phyloP scores from a whole-genome alignment of 2,113 vertebrate genomes.

The Hyperoodon ampullatus region DNA sequence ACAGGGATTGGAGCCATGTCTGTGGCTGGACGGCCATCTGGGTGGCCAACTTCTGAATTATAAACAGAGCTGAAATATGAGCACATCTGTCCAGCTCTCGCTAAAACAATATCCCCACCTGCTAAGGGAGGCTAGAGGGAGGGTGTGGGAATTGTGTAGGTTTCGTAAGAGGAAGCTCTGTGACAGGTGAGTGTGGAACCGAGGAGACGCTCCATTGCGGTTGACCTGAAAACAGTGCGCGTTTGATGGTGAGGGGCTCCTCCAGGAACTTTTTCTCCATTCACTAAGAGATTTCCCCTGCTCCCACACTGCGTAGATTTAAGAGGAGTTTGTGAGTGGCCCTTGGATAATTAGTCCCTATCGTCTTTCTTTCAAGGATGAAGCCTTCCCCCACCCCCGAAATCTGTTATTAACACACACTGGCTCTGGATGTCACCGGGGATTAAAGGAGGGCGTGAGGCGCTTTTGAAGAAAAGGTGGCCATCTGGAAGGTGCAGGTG shows the following conservation, averaged over 20 bases:
- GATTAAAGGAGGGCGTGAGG: slow-evolving; percentile 11
- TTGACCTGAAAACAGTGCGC: neutral
- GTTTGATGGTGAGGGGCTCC: too few species aligned
- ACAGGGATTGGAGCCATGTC: neutral
- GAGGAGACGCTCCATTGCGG: neutral
- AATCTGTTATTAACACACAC: neutral
- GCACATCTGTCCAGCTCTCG: neutral
- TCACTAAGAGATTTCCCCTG: neutral
- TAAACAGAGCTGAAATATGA: neutral
- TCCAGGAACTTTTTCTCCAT: slow-evolving; percentile 12
- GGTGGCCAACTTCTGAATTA: neutral
- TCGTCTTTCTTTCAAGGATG: slow-evolving; percentile 6
- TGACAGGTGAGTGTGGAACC: neutral
- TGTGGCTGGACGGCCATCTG: neutral
- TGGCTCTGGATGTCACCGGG: slow-evolving; percentile 8
- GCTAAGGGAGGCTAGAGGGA: neutral
- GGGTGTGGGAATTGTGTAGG: neutral
- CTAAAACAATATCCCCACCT: neutral
- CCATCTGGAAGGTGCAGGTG: slow-evolving; percentile 72
- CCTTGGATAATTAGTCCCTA: neutral
- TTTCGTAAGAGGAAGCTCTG: neutral
- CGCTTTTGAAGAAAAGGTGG: slow-evolving; percentile 55
- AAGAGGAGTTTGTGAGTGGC: neutral
- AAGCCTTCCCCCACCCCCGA: rapidly evolving
- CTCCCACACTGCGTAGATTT: neutral